Evolutionary conservation across 2,113 vertebrate species (phyloP), one percentile per base, ranked within the genome.

Genomic region (Boleophthalmus pectinirostris): DNA sequence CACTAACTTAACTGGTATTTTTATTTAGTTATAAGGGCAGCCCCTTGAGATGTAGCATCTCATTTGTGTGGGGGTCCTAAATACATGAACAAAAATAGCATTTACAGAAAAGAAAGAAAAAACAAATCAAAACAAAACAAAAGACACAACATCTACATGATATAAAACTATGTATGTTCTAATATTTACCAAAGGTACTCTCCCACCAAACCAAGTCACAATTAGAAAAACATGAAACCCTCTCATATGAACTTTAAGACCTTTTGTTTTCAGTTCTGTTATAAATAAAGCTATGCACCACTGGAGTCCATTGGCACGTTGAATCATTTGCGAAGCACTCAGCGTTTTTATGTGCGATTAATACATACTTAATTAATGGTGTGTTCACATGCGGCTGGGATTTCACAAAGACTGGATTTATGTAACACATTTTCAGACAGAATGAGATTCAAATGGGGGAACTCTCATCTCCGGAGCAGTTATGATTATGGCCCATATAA

Each of bases 311-410:
- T 46, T 66, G 43, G 10, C 38, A 46, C 10, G 11, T 45, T 5
- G 43, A 23, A 46, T 66, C 10, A 66, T 66, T 47, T 66, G 65
- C 24, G 65, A 24, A 16, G 43, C 65, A 16, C n/a, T 46, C 65
- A 14, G 63, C 21, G 11, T 46, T 65, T 66, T 47, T 24, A 46
- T 47, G 45, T 25, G 45, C n/a, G 23, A 64, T 64, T n/a, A 64
- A 64, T 64, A n/a, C 43, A 66, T 24, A 43, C 23, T 66, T 66
- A 66, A 66, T 66, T 66, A 66, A 66, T 25, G 65, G 65, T 46
- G 65, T 66, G 65, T 66, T 66, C 65, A 24, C 65, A 66, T 64
- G 61, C 21, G 65, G 43, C 45, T 47, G 1, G 18, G 38, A 45
- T 46, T 64, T 64, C 61, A 64, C 61, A 64, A 33, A 38, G 61